Percentiles rank a stretch among this genome's conserved stretches.
These are phyloP conservation scores for Archivesica marissinica DNA, from an alignment of 1,140 invertebrate species.

Conservation along the genomic window DNA sequence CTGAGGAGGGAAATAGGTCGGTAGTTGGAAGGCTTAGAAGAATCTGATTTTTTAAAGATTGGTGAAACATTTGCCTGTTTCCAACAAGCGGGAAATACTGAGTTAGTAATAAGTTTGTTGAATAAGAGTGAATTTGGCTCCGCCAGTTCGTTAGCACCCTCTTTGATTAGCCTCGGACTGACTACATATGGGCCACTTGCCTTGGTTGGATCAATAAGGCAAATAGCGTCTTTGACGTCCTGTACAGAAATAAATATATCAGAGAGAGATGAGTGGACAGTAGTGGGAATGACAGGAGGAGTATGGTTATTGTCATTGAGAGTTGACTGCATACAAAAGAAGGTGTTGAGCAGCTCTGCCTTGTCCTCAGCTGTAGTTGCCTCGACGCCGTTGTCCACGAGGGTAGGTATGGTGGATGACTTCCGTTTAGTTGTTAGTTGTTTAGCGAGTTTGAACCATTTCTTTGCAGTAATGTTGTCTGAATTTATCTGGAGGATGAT, in stretches of 20 bases:
- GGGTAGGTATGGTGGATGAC: neutral
- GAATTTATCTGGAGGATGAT: neutral
- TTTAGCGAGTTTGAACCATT: slow-evolving; percentile 41
- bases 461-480: slow-evolving; percentile 14
- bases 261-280: neutral
- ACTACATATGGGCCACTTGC: slow-evolving; percentile 12
- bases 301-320: neutral
- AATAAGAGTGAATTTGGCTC: slow-evolving; percentile 13
- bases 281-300: neutral
- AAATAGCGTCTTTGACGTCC: slow-evolving; percentile 21
- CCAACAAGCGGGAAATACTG: slow-evolving; percentile 6
- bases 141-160: neutral
- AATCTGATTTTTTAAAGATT: slow-evolving; percentile 19
- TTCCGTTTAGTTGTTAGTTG: neutral
- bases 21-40: slow-evolving; percentile 20
- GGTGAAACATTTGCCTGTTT: slow-evolving; percentile 41
- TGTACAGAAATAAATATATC: neutral
- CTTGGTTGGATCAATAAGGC: slow-evolving; percentile 16
- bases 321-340: neutral
- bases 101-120: neutral
- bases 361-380: neutral
- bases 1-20: slow-evolving; percentile 56
- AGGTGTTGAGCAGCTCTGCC: slow-evolving; percentile 11
- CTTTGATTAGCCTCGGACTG: slow-evolving; percentile 26
- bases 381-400: neutral